These are phyloP conservation scores for Ctena decussata DNA, from an alignment of 2,888 invertebrate genomes.

Conservation along the genomic window DNA sequence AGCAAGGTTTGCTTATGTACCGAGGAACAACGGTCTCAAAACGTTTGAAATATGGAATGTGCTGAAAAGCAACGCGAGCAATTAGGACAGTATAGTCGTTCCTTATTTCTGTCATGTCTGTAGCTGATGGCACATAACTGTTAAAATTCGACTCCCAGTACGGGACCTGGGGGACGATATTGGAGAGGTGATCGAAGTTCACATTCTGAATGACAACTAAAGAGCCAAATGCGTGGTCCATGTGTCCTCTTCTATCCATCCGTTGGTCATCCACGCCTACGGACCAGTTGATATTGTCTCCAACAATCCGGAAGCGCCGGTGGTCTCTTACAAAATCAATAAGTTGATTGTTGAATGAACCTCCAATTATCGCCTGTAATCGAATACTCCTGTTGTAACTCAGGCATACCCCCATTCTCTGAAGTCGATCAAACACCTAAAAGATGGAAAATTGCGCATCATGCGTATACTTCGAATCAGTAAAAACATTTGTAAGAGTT, in stretches of 20 bases:
- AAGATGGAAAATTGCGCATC: not conserved
- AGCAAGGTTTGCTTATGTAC: not conserved
- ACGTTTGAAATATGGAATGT: not conserved
- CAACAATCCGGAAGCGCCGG: not conserved
- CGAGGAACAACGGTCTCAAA: not conserved
- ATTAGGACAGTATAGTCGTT: not conserved
- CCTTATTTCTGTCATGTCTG: not conserved
- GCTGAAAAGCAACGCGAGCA: not conserved
- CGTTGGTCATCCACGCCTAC: not conserved
- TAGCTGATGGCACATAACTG: not conserved
- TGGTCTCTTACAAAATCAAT: not conserved
- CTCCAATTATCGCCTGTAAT: not conserved
- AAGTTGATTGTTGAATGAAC: slow-evolving; percentile 9
- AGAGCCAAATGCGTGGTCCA: not conserved
- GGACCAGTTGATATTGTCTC: too few species aligned
- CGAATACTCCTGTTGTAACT: slow-evolving; percentile 9
- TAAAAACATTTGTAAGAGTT: too few species aligned
- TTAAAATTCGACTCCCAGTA: not conserved
- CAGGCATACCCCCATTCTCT: slow-evolving; percentile 1
- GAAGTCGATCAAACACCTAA: slow-evolving; percentile 23
- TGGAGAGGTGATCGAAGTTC: not conserved
- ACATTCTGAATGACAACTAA: not conserved
- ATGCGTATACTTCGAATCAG: too few species aligned
- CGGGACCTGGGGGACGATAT: not conserved
- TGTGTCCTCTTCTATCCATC: not conserved